Conservation (phyloP, 2,797 vertebrate genomes). For the Pelobates cultripes region DNA sequence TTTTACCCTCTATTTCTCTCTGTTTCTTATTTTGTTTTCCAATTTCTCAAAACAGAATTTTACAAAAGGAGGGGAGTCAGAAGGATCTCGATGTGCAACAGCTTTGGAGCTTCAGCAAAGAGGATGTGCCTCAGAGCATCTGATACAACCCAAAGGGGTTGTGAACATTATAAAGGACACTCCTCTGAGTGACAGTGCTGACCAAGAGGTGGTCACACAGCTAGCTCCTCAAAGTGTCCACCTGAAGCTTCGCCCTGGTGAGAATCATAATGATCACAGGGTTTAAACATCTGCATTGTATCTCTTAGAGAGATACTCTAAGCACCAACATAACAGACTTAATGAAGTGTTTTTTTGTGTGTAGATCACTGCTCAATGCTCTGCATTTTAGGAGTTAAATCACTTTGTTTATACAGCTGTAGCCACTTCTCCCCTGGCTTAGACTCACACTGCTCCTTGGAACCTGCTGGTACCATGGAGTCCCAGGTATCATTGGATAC, state of each 20-base stretch:
- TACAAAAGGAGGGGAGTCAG: slow-evolving; percentile 65
- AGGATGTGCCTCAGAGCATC: slow-evolving; percentile 60
- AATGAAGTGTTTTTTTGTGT: too few species aligned
- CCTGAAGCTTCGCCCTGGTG: slow-evolving; percentile 70
- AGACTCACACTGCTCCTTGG: too few species aligned
- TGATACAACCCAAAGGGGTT: slow-evolving; percentile 61
- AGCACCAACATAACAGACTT: too few species aligned
- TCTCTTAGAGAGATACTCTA: too few species aligned
- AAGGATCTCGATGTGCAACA: slow-evolving; percentile 70
- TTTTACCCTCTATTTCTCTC: not conserved
- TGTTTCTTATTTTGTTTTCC: not conserved
- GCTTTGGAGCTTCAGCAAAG: slow-evolving; percentile 62
- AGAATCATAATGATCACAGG: slow-evolving; percentile 22
- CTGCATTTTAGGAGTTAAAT: too few species aligned
- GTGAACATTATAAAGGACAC: slow-evolving; percentile 59
- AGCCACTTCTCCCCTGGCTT: too few species aligned
- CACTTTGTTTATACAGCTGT: too few species aligned
- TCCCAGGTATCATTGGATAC: too few species aligned
- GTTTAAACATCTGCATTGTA: too few species aligned
- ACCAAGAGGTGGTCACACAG: slow-evolving; percentile 65
- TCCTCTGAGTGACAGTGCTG: slow-evolving; percentile 59
- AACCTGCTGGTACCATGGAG: too few species aligned
- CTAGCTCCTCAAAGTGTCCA: slow-evolving; percentile 73
- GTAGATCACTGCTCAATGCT: too few species aligned
- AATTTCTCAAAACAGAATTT: slow-evolving; percentile 67